Conservation (phyloP, 2,888 invertebrate species). For the Tupiocoris notatus region DNA sequence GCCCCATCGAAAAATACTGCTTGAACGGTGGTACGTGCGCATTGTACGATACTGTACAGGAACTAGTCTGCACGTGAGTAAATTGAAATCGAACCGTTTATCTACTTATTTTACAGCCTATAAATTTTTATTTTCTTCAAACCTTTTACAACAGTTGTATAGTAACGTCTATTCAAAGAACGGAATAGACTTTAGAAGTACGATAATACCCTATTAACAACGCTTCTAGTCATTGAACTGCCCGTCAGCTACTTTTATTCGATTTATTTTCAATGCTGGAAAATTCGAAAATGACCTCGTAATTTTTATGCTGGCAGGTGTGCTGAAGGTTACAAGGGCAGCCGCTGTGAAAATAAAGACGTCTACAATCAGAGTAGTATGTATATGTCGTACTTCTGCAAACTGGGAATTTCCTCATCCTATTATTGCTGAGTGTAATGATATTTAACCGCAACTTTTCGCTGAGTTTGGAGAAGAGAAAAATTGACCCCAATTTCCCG, state of each 20-base stretch:
- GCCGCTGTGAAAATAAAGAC: constrained; percentile 77
- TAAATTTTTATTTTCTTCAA: too few relatives aligned
- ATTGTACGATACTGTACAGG: constrained; percentile 73
- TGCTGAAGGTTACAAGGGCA: constrained; percentile 75
- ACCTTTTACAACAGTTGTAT: too few relatives aligned
- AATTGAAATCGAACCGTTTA: too few relatives aligned
- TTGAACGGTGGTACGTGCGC: constrained; percentile 85
- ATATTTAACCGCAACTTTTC: not conserved
- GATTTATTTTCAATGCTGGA: too few relatives aligned
- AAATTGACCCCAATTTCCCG: not conserved
- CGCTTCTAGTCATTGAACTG: too few relatives aligned
- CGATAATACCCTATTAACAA: too few relatives aligned
- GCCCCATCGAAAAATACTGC: constrained; percentile 73
- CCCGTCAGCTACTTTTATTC: too few relatives aligned
- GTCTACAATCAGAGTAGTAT: constrained; percentile 72
- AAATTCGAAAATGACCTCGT: too few relatives aligned
- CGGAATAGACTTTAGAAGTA: too few relatives aligned
- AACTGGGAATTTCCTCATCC: constrained; percentile 72
- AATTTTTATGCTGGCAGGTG: constrained; percentile 62
- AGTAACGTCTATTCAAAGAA: too few relatives aligned
- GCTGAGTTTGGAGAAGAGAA: constrained; percentile 17
- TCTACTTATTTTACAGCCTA: too few relatives aligned
- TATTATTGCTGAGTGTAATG: constrained; percentile 66
- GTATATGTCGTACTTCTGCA: constrained; percentile 71
- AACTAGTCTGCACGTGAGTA: constrained; percentile 84